These are phyloP conservation scores for Accipiter minullus DNA, from an alignment of 2,797 vertebrate species.

Conservation along the genomic window DNA sequence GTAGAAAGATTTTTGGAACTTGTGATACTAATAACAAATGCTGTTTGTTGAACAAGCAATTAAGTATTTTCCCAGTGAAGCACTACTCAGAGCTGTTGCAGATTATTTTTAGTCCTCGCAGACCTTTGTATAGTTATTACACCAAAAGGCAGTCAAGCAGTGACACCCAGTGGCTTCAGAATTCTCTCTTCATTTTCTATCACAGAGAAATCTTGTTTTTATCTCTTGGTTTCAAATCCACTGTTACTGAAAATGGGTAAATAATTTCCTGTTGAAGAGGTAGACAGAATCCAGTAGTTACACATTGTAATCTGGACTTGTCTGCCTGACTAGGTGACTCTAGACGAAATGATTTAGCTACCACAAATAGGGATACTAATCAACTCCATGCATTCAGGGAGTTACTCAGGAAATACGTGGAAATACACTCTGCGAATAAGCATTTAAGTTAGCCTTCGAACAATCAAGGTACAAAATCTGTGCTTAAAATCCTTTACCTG, in stretches of 20 bases:
- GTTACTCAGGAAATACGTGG: background rate
- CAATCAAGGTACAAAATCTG: background rate
- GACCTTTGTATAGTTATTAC: background rate
- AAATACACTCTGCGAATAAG: background rate
- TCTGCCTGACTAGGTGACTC: background rate
- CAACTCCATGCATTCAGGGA: background rate
- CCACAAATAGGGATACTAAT: background rate
- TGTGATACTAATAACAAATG: background rate
- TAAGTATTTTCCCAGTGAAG: constrained; percentile 41
- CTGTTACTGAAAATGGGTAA: background rate
- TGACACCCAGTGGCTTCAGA: constrained; percentile 64
- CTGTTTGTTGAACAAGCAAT: constrained; percentile 23
- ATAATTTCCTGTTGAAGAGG: background rate
- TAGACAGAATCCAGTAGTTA: background rate
- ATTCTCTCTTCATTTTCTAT: background rate
- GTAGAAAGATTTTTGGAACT: background rate
- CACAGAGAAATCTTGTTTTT: background rate
- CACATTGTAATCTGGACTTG: background rate
- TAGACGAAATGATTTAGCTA: background rate
- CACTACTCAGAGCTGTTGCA: background rate
- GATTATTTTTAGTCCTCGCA: background rate
- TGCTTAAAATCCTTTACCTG: background rate
- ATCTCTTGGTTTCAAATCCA: background rate
- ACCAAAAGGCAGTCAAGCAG: constrained; percentile 26
- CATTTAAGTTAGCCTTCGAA: background rate